Percentiles rank a stretch among this genome's conserved stretches.
Evolutionary conservation across 2,797 vertebrate species (phyloP).

Genomic region (Pangasius larnaudii): DNA sequence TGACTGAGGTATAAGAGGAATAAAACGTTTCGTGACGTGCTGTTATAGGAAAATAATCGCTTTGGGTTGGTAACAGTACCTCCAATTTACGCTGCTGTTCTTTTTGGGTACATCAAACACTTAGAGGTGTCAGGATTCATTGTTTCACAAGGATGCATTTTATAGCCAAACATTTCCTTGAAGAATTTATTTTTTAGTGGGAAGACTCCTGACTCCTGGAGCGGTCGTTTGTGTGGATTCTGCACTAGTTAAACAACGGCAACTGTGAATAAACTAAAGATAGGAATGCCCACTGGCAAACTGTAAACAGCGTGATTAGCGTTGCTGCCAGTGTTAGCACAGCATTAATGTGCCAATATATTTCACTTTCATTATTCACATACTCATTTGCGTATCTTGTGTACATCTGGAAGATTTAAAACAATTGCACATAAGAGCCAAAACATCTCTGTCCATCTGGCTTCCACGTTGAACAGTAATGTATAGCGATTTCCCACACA

Average conservation of each 20-base stretch:
- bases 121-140: not conserved
- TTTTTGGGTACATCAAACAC: not conserved
- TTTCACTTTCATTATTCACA: not conserved
- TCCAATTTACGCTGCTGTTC: not conserved
- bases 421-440: too few relatives aligned
- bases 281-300: not conserved
- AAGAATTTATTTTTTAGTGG: not conserved
- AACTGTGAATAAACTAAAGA: not conserved
- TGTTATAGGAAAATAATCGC: not conserved
- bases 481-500: too few relatives aligned
- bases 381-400: not conserved
- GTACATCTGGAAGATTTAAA: not conserved
- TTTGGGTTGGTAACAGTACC: not conserved
- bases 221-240: not conserved
- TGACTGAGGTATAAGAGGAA: not conserved
- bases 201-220: not conserved
- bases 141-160: not conserved
- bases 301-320: not conserved
- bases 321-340: not conserved
- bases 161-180: not conserved
- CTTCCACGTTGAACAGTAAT: too few relatives aligned
- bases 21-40: not conserved
- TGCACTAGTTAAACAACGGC: not conserved
- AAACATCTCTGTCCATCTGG: too few relatives aligned
- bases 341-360: not conserved